Conservation (phyloP, 1,140 invertebrate species). For the Microplitis demolitor region DNA sequence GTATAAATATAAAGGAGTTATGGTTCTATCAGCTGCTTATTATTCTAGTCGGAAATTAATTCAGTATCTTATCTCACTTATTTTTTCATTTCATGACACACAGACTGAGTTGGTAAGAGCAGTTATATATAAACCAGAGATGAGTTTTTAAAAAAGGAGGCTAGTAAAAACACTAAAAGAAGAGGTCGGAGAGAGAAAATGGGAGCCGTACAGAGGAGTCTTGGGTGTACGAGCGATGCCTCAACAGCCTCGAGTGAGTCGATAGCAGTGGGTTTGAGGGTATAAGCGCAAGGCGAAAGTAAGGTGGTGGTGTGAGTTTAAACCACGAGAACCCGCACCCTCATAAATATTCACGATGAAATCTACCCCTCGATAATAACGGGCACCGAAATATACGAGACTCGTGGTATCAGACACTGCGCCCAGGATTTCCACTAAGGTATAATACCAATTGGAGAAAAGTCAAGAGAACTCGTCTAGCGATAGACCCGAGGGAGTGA, state of each 20-base stretch:
- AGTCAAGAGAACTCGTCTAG: not conserved
- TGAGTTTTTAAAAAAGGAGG: not conserved
- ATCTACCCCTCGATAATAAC: constrained; percentile 61
- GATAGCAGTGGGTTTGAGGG: not conserved
- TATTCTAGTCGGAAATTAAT: constrained; percentile 37
- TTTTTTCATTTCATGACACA: constrained; percentile 29
- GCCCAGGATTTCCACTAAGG: not conserved
- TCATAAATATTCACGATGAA: constrained; percentile 62
- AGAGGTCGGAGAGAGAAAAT: no score
- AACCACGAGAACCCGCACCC: constrained; percentile 21
- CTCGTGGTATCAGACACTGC: constrained; percentile 42
- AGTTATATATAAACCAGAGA: not conserved
- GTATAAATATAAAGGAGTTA: no score
- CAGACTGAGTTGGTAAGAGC: not conserved
- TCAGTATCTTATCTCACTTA: constrained; percentile 43
- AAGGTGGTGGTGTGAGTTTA: constrained; percentile 2
- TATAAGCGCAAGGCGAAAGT: constrained; percentile 5
- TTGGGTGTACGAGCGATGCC: not conserved
- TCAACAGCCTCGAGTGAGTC: constrained; percentile 15
- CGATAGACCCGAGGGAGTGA: not conserved
- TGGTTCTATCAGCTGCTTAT: no score
- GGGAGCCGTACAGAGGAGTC: no score
- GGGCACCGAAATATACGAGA: constrained; percentile 49
- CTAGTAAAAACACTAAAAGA: no score
- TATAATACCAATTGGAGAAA: no score